Evolutionary conservation across 2,113 vertebrate genomes (phyloP).

Genomic region (Excalfactoria chinensis): DNA sequence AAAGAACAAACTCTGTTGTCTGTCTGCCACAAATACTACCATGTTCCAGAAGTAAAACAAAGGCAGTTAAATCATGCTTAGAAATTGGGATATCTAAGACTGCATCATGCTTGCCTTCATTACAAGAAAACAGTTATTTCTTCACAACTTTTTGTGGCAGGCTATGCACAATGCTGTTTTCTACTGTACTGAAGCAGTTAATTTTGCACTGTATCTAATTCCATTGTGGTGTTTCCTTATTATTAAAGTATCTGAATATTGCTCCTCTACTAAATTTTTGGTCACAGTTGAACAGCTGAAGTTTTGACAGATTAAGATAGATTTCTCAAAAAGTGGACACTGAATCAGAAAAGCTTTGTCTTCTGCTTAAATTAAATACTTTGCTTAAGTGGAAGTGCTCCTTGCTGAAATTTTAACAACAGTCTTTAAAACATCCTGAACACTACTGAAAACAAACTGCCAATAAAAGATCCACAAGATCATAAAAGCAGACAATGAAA

Average conservation of each 20-base stretch:
- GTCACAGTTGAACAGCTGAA: not conserved
- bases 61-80: not conserved
- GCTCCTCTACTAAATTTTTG: not conserved
- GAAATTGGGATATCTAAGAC: not conserved
- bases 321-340: not conserved
- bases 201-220: not conserved
- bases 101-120: not conserved
- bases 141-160: not conserved
- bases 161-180: not conserved
- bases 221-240: not conserved
- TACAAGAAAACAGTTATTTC: not conserved
- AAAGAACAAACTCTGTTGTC: not conserved
- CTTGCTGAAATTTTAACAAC: not conserved
- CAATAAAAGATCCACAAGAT: accelerated
- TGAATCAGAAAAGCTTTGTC: not conserved
- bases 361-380: not conserved
- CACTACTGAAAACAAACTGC: not conserved
- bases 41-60: not conserved
- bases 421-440: not conserved
- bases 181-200: not conserved
- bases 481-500: accelerated
- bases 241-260: not conserved
- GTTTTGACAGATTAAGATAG: not conserved
- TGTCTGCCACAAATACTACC: not conserved
- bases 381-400: accelerated